Base-by-base conservation (phyloP, 2,797 vertebrate species). In the Pagetopsis macropterus region DNA sequence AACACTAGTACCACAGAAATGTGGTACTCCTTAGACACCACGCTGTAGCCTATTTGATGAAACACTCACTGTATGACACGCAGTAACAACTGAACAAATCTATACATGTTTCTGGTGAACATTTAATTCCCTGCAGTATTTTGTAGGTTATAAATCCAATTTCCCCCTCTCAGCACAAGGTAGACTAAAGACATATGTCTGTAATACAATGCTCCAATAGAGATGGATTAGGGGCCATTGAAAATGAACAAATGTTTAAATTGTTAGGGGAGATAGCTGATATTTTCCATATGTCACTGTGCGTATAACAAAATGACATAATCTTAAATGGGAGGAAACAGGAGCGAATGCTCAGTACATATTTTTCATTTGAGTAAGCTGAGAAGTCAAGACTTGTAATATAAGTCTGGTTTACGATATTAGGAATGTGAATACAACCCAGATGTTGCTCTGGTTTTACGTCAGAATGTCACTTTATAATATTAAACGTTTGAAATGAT, bases 321-420 rank as follows among this genome's bases (percentile, higher is more conserved):
- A 92, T 93, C 92, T 88, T 81, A 91, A 90, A 88, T 73, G 76
- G 92, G 91, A 92, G 91, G 93, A 93, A 93, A 92, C 78, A 63
- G 68, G 89, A 93, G 91, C 70, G 89, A 94, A 86, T 68, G 57
- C 74, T 88, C 85, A 50, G 88, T 89, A 89, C 88, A 82, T 86
- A 87, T 88, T 91, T 94, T 90, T 91, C 88, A 72, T 89, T 90
- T 90, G 91, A 89, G 82, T 83, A 88, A 91, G 84, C 86, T 87
- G 87, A 90, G 84, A 92, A 87, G 72, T 89, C 50, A 59, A 78
- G 72, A 62, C 78, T 82, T 49, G 76, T 77, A 83, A 87, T 91
- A 87, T 81, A 85, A 92, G 88, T 69, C 82, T 64, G 80, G 84
- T 85, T 85, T 82, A 86, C 79, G 72, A 75, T 79, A 73, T 89